Evolutionary conservation across 2,888 invertebrate genomes (phyloP), one percentile per base, ranked within the genome.

Genomic region (Acanthosoma haemorrhoidale): DNA sequence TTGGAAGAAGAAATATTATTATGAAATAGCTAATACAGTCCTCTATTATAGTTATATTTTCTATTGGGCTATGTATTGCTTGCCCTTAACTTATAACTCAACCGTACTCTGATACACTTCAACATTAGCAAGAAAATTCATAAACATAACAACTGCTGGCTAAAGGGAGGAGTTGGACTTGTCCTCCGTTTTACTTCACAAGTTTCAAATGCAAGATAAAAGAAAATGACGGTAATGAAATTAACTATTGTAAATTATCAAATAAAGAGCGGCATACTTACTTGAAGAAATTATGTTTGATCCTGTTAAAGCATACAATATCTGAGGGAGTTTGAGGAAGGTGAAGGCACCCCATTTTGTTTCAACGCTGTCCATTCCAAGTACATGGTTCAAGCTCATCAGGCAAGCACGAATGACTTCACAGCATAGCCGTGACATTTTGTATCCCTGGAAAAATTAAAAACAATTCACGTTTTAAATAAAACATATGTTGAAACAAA

Each of bases 291-390:
- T 68, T 18, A 73, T 70, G 64, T 73, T 75, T 59, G 69, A 67
- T 29, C 83, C 83, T 75, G 89, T 87, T 57, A 91, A 79, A 74
- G 88, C 86, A 70, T 88, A 86, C 58, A 94, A 83, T 59, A 93
- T 87, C 77, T 89, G 88, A 0, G 94, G 93, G 64, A 96, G 87
- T 83, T 96, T 96, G 8, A 96, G 84, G 78, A 95, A 96, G 0
- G 92, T 92, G 78, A 96, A 95, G 9, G 96, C 94, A 13, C 94
- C 93, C 94, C 96, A 96, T 76, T 94, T 87, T 6, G 76, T 75
- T 4, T 94, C 89, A 77, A 95, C 94, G 75, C 91, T 90, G 8
- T 89, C 86, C 57, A 90, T 90, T 75, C 90, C 91, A 66, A 89
- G 88, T 0, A 90, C 90, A 80, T 94, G 93, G 77, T 93, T 90